Conservation (phyloP, 2,888 invertebrate species). For the Terebella lapidaria region DNA sequence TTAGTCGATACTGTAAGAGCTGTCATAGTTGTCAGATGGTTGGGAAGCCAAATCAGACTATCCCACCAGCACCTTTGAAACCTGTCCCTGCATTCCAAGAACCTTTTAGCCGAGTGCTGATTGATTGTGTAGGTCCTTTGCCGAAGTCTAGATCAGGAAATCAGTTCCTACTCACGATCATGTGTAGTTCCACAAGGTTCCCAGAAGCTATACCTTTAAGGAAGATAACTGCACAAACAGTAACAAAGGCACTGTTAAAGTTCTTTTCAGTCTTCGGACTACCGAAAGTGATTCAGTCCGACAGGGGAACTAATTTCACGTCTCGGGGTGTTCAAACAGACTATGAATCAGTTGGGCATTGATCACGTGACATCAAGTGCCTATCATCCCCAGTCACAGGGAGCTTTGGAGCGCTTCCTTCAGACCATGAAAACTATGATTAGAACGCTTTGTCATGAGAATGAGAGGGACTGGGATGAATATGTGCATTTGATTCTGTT, state of each 20-base stretch:
- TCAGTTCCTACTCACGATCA: neutral
- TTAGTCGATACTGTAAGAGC: neutral
- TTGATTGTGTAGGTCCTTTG: constrained; percentile 3
- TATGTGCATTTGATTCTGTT: neutral
- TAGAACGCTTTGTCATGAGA: constrained; percentile 11
- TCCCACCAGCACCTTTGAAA: neutral
- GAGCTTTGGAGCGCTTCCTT: constrained; percentile 3
- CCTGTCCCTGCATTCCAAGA: neutral
- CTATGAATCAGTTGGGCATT: constrained; percentile 4
- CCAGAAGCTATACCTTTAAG: no score
- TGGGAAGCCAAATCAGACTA: neutral
- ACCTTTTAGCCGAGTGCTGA: neutral
- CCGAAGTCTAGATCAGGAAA: neutral
- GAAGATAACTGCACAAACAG: neutral
- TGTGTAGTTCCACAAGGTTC: constrained; percentile 7
- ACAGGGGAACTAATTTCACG: constrained; percentile 8
- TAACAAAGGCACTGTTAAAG: neutral
- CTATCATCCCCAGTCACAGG: constrained; percentile 10
- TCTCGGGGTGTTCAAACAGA: constrained; percentile 10
- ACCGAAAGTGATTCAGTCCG: constrained; percentile 6
- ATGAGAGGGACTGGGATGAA: constrained; percentile 15
- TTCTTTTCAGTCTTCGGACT: constrained; percentile 3
- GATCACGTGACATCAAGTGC: constrained; percentile 9
- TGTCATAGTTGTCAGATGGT: constrained; percentile 2
- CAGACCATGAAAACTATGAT: constrained; percentile 13